Conservation (phyloP, 2,888 invertebrate species). For the Tridacna crocea region DNA sequence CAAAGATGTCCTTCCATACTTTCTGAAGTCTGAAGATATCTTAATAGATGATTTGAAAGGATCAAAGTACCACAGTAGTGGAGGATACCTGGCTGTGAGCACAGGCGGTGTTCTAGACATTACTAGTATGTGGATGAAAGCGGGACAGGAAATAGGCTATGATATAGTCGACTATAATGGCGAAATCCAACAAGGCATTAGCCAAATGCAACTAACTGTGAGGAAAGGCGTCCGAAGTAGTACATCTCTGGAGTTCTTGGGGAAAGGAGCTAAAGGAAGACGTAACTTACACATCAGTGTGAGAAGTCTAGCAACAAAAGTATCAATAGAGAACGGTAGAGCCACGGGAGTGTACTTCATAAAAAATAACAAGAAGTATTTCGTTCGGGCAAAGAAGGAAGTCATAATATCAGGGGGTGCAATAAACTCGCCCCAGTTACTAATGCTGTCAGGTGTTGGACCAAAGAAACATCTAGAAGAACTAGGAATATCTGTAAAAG, state of each 20-base stretch:
- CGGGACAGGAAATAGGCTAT: constrained; percentile 55
- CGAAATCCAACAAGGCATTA: constrained; percentile 47
- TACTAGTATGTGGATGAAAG: constrained; percentile 42
- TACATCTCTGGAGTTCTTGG: constrained; percentile 51
- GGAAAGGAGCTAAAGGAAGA: constrained; percentile 36
- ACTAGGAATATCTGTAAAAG: constrained; percentile 76
- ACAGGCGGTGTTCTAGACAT: constrained; percentile 47
- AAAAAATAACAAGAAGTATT: constrained; percentile 59
- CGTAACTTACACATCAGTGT: constrained; percentile 48
- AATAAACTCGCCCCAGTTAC: constrained; percentile 81
- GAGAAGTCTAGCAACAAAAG: constrained; percentile 68
- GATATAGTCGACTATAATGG: constrained; percentile 52
- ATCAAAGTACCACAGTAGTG: constrained; percentile 54
- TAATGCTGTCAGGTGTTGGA: constrained; percentile 83
- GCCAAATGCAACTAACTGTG: constrained; percentile 45
- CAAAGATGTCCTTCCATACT: constrained; percentile 58
- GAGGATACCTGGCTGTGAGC: constrained; percentile 54
- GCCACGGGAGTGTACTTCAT: constrained; percentile 74
- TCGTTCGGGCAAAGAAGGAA: constrained; percentile 70
- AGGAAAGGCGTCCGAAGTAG: constrained; percentile 49
- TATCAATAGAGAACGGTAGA: constrained; percentile 67
- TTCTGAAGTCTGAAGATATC: constrained; percentile 58
- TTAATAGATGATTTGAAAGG: constrained; percentile 42
- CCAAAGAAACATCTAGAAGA: constrained; percentile 80
- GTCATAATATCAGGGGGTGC: constrained; percentile 82